These are phyloP conservation scores for Haemorhous mexicanus DNA, from an alignment of 2,113 vertebrate species.

Conservation along the genomic window DNA sequence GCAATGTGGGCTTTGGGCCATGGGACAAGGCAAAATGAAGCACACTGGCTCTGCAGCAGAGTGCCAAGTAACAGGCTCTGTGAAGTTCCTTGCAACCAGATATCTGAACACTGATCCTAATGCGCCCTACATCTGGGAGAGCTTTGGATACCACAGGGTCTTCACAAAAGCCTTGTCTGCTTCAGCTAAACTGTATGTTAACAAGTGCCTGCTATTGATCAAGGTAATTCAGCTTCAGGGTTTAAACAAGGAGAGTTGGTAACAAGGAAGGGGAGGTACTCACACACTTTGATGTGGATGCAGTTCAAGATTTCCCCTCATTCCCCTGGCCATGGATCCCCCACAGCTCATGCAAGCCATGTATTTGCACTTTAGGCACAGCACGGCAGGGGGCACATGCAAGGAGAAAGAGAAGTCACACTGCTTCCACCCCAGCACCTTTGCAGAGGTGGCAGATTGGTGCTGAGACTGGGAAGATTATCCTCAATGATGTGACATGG, in stretches of 20 bases:
- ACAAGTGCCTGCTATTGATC: slow-evolving; percentile 39
- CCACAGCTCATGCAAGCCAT: background rate
- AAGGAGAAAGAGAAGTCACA: background rate
- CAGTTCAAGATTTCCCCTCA: background rate
- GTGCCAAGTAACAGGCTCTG: background rate
- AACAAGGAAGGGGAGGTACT: background rate
- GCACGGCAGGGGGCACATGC: background rate
- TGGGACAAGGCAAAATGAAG: background rate
- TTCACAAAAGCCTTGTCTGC: slow-evolving; percentile 17
- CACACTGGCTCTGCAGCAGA: background rate
- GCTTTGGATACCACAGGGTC: background rate
- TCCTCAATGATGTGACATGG: background rate
- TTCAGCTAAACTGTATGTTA: slow-evolving; percentile 43
- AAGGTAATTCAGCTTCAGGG: slow-evolving; percentile 28
- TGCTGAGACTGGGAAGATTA: background rate
- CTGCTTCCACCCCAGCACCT: background rate
- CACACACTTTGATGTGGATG: background rate
- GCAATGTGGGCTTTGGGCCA: background rate
- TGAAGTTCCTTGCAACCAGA: background rate
- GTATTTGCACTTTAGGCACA: background rate
- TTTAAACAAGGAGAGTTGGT: background rate
- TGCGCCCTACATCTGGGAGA: background rate
- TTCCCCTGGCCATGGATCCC: background rate
- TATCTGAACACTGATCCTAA: slow-evolving; percentile 22
- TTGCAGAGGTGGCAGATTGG: background rate